Conservation (phyloP, 1,140 invertebrate species). For the Agrilus planipennis region DNA sequence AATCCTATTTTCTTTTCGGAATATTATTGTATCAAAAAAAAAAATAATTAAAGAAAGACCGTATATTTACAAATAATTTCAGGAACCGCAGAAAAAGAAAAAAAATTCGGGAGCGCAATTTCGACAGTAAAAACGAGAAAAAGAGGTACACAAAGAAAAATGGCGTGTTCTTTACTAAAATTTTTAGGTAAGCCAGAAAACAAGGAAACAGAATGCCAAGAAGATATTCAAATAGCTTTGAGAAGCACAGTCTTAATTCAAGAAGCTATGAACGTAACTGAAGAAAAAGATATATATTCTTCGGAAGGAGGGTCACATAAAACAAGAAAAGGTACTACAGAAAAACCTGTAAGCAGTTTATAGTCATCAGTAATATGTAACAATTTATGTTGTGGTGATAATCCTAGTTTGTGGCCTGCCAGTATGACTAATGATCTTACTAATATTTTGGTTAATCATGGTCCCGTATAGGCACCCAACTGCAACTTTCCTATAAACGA, state of each 20-base stretch:
- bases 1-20: no score
- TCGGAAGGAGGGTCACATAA: no score
- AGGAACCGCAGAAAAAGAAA: no score
- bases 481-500: conserved; percentile 13
- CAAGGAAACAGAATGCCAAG: background rate
- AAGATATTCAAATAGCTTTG: background rate
- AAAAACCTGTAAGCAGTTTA: background rate
- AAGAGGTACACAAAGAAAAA: no score
- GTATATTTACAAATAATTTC: no score
- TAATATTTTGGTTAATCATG: conserved; percentile 11
- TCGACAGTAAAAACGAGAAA: background rate
- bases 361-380: background rate
- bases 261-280: background rate
- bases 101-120: background rate
- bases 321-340: background rate
- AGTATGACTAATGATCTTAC: conserved; percentile 4
- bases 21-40: no score
- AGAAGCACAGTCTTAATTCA: no score
- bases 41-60: no score
- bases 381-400: conserved; percentile 2
- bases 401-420: conserved; percentile 8
- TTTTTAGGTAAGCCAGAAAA: background rate
- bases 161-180: no score
- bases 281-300: background rate
- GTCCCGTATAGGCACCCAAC: conserved; percentile 3